Base-by-base conservation (phyloP, 2,113 vertebrate species). In the Oceanites oceanicus region DNA sequence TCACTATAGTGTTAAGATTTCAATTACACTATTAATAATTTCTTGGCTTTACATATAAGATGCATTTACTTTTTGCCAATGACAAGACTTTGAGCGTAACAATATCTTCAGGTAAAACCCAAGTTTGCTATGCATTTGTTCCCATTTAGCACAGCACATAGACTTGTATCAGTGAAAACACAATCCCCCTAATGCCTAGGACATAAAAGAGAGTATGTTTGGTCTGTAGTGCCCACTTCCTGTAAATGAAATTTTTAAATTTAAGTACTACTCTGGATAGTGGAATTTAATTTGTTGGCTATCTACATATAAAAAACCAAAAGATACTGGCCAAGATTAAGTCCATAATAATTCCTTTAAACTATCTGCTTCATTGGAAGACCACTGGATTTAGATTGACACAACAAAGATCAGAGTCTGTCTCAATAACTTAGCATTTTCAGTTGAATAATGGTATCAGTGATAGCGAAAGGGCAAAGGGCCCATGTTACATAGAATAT, bases 401-500 rank as follows among this genome's bases (percentile, higher is more conserved):
- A 59, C 18, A 75, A 22, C 27, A 52, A 66, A 78, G 29, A 81
- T 71, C 62, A 95, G 81, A 92, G 12, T 52, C 81, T 94, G 58
- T 92, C 86, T 88, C 59, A 67, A 63, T 62, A 61, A 61, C 50
- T 86, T 92, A 95, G 14, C 7, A 40, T 95, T 96, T 97, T 66
- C 72, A n/a, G 44, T 50, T 95, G 91, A 80, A 94, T n/a, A 87
- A 87, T 16, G 6, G 12, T 76, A 93, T 79, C 44, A 86, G 29
- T 86, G 75, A 96, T 72, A 95, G 55, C 0, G 2, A 95, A 90
- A 97, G 53, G 70, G 40, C 76, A 95, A 90, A 93, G 27, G 59
- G 34, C 52, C 9, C 29, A 71, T 29, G 50, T 80, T 88, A 82
- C 68, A 91, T 11, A 85, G 90, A 96, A 76, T 73, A 19, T 73